Evolutionary conservation across 2,113 vertebrate genomes (phyloP).

Genomic region (Trichechus manatus): DNA sequence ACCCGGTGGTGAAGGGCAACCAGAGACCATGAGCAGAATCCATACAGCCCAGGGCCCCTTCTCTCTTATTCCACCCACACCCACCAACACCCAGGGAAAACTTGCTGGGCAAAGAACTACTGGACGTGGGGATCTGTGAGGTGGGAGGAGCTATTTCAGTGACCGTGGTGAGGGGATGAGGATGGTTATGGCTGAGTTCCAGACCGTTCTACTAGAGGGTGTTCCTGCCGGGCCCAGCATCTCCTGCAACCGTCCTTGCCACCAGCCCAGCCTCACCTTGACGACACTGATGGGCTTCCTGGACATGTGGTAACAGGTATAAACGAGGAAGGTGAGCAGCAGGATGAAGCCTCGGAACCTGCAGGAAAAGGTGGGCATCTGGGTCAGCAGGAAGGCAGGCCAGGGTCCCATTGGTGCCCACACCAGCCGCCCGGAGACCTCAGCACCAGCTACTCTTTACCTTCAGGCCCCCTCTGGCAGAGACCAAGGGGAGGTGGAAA

Average conservation of each 20-base stretch:
- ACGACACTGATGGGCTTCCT: slow-evolving; percentile 98
- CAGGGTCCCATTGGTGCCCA: rapidly evolving
- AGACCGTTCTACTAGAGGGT: neutral
- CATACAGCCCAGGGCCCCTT: neutral
- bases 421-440: neutral
- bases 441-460: neutral
- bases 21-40: neutral
- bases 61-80: neutral
- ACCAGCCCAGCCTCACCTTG: slow-evolving; percentile 89
- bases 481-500: neutral
- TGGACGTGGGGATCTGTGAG: too few relatives aligned
- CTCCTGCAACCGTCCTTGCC: neutral
- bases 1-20: neutral
- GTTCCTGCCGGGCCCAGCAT: neutral
- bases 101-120: neutral
- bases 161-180: neutral
- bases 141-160: neutral
- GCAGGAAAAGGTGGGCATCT: neutral
- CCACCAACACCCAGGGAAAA: neutral
- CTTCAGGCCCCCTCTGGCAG: neutral
- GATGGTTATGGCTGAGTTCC: neutral
- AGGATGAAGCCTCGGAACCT: slow-evolving; percentile 95
- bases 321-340: slow-evolving; percentile 95
- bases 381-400: neutral
- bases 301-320: slow-evolving; percentile 96